Base-by-base conservation (phyloP, 2,113 vertebrate species). In the Pelusios castaneus region DNA sequence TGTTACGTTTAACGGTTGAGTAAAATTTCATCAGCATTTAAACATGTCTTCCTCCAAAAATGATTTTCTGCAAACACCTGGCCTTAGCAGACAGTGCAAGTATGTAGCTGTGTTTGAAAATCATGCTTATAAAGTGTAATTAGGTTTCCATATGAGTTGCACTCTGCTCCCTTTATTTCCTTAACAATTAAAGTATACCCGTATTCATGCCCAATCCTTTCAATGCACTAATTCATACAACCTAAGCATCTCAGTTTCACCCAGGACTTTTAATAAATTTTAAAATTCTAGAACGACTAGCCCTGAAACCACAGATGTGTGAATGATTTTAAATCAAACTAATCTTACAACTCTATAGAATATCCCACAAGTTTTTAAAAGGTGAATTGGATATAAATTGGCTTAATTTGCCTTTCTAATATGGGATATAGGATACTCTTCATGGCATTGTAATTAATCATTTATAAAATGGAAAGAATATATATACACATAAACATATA, bases 41-140 rank as follows among this genome's bases (percentile, higher is more conserved):
- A 88, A 95, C 92, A 93, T 14, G 54, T 7, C 81, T n/a, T 45
- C 58, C 63, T 73, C 56, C 17, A 31, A 41, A 90, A 95, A 93
- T n/a, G 0, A 79, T 95, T 95, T 96, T 92, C 76, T 93, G 91
- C 12, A 2, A 73, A 38, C 96, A 97, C 96, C 92, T 96, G 96
- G 95, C 82, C 34, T 80, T 56, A 2, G 45, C 92, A 90, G 78
- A 54, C 79, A 45, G 56, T 22, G 58, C 29, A 60, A 5, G 47
- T 43, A 0, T 19, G 60, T 58, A 75, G 80, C 77, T 86, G 22
- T 41, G 52, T 86, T 31, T 2, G 31, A 29, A 80, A 90, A 34
- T 17, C 92, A 5, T 3, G 21, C 45, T 84, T 3, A 52, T 83
- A 76, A 60, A 58, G n/a, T 45, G 55, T 49, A 11, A 38, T 34